Evolutionary conservation across 2,797 vertebrate genomes (phyloP).

Genomic region (Todus mexicanus): DNA sequence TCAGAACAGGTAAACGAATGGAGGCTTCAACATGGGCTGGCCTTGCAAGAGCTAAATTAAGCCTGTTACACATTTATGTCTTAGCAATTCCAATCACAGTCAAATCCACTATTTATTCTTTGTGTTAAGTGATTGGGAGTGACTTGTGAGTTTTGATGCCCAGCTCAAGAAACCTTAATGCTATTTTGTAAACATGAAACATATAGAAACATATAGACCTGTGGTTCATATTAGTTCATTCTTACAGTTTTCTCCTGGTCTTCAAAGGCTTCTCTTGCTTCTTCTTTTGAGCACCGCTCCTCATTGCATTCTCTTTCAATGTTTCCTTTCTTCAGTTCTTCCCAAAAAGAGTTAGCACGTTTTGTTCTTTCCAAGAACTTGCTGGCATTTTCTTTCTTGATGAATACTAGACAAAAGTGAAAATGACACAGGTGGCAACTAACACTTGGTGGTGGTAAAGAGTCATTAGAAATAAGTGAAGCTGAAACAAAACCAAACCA

Average conservation of each 20-base stretch:
- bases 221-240: neutral
- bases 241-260: conserved; percentile 80
- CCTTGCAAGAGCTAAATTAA: neutral
- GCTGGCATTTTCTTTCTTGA: conserved; percentile 73
- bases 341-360: conserved; percentile 82
- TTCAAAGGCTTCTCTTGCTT: conserved; percentile 93
- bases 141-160: neutral
- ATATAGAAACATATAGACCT: neutral
- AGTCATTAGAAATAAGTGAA: neutral
- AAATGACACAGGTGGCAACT: neutral
- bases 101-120: neutral
- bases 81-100: neutral
- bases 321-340: conserved; percentile 85
- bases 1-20: neutral
- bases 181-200: neutral
- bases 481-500: neutral
- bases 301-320: conserved; percentile 91
- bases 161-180: neutral
- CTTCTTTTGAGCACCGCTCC: conserved; percentile 85
- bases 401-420: conserved; percentile 79
- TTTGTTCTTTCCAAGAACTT: conserved; percentile 77
- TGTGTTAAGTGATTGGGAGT: neutral
- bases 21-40: neutral
- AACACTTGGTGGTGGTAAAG: neutral
- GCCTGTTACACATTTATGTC: neutral